phyloP scores from a whole-genome alignment of 2,113 vertebrate species.

The Garra rufa region DNA sequence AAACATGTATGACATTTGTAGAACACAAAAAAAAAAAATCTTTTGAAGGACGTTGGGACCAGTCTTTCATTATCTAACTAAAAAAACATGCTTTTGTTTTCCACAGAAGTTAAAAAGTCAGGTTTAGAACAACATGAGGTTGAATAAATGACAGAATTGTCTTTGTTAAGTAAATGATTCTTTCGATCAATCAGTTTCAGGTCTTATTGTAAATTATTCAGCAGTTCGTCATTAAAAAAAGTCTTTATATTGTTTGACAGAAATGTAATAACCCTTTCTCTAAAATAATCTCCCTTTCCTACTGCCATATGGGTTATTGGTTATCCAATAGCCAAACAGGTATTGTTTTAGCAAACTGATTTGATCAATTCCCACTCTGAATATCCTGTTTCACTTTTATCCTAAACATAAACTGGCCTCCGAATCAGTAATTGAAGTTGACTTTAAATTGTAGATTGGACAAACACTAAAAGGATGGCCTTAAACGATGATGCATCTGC shows the following conservation, averaged over 20 bases:
- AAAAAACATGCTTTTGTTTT: no score
- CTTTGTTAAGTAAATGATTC: no score
- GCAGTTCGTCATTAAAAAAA: neutral
- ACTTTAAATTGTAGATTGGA: neutral
- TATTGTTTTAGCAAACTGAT: neutral
- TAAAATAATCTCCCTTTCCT: neutral
- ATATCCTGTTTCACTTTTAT: neutral
- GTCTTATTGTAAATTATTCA: neutral
- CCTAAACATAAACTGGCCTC: neutral
- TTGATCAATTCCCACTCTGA: neutral
- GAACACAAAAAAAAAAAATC: no score
- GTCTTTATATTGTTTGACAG: neutral
- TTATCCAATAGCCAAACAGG: neutral
- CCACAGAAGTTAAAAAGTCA: no score
- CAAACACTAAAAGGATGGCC: neutral
- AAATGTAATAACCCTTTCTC: neutral
- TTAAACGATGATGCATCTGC: conserved; percentile 8
- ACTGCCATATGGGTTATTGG: neutral
- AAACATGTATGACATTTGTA: no score
- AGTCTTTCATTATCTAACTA: no score
- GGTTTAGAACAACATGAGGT: no score
- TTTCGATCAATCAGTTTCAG: neutral
- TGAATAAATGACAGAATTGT: no score
- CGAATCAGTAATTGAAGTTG: neutral
- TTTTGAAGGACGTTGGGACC: no score